A percentile compares a stretch with the other conserved stretches of the same genome.
These are phyloP conservation scores for Misgurnus mizolepis DNA, from an alignment of 2,113 vertebrate species.

Conservation along the genomic window DNA sequence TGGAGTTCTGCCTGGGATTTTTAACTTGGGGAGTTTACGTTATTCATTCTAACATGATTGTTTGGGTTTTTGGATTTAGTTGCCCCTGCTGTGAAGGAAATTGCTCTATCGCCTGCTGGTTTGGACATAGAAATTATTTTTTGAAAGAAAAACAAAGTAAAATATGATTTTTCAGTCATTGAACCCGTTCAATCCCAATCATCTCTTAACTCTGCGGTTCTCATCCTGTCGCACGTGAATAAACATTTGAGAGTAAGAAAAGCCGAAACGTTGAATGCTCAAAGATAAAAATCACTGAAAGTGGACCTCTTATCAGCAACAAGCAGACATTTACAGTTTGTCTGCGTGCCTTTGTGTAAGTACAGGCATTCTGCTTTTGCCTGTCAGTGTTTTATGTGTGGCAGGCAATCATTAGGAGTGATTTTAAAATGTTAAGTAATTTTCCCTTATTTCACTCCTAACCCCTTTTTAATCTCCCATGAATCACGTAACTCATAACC, in stretches of 20 bases:
- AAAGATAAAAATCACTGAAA: constrained; percentile 35
- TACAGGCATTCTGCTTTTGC: neutral
- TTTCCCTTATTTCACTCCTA: neutral
- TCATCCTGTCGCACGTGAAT: constrained; percentile 45
- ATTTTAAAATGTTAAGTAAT: neutral
- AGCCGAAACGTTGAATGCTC: constrained; percentile 22
- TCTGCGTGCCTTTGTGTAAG: neutral
- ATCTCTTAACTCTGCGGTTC: constrained; percentile 30
- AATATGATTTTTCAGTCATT: constrained; percentile 16
- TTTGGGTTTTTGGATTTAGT: constrained; percentile 68
- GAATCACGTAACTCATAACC: neutral
- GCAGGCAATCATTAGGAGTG: neutral
- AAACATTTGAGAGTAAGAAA: constrained; percentile 30
- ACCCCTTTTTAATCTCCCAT: neutral
- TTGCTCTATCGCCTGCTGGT: constrained; percentile 58
- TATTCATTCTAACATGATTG: constrained; percentile 68
- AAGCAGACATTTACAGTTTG: constrained; percentile 39
- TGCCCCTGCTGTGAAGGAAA: constrained; percentile 62
- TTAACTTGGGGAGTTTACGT: constrained; percentile 58
- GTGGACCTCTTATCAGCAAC: constrained; percentile 36
- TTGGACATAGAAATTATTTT: constrained; percentile 60
- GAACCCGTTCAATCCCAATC: constrained; percentile 54
- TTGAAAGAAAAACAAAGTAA: constrained; percentile 51
- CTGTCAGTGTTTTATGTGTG: constrained; percentile 9
- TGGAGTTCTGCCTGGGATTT: constrained; percentile 53